Evolutionary conservation across 2,888 invertebrate genomes (phyloP), one percentile per base, ranked within the genome.

Genomic region (Ormia ochracea): DNA sequence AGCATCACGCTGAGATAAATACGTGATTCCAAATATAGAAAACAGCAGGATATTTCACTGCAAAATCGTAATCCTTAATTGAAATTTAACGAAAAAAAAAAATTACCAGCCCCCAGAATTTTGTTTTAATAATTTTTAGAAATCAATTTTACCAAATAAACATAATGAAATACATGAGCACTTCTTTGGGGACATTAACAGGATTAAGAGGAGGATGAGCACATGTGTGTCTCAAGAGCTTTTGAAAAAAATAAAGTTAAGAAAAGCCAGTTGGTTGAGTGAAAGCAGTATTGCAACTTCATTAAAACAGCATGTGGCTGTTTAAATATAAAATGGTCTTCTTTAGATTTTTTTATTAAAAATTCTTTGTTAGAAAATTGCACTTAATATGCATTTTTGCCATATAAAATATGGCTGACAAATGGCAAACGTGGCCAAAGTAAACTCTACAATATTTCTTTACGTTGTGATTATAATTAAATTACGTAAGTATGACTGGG

Each of bases 161-260:
- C 33, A 61, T n/a, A 66, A 45, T 26, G 19, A 52, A 70, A 59
- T 5, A n/a, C 54, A 33, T 33, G 58, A 65, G 14, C 36, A 61
- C 31, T 4, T n/a, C 36, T 63, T 58, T 9, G 50, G 52, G 45
- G 66, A 21, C 14, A 5, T 10, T 26, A 28, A 41, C 19, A 36
- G 26, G 28, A 10, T 10, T 3, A 45, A 26, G 17, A n/a, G 0
- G 1, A 33, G 59, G 36, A 28, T 70, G 79, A 75, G 79, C 38
- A 61, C 79, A 79, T 79, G 79, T 79, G 79, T 61, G 70, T 75
- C 79, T 75, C 74, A 75, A 80, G 72, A 76, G 66, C 66, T 72
- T 26, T 79, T 54, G 48, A 45, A 26, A 38, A 38, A 52, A 73
- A 14, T 31, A n/a, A n/a, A n/a, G n/a, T n/a, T n/a, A n/a, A n/a